These are phyloP conservation scores for Orthonyx spaldingii DNA, from an alignment of 2,113 vertebrate species.

Conservation along the genomic window DNA sequence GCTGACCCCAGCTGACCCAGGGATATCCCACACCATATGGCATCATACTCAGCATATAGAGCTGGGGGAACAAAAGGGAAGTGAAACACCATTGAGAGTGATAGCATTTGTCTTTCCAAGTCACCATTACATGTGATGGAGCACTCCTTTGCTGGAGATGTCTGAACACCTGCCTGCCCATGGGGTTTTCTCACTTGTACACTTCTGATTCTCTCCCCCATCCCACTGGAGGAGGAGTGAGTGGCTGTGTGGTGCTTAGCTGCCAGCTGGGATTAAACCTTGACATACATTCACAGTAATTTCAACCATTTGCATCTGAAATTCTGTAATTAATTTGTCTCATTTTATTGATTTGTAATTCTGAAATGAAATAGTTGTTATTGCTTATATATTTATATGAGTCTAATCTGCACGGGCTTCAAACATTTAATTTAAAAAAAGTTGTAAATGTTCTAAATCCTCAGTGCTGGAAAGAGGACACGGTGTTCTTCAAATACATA, in stretches of 20 bases:
- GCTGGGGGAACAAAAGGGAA: neutral
- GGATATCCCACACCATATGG: neutral
- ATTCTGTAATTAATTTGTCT: neutral
- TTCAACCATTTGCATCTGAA: neutral
- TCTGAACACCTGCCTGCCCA: neutral
- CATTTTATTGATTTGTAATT: neutral
- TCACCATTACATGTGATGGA: neutral
- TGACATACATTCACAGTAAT: neutral
- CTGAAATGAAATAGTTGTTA: neutral
- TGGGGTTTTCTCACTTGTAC: neutral
- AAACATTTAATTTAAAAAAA: neutral
- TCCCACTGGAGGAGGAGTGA: neutral
- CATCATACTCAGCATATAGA: too few species aligned
- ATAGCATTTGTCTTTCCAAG: neutral
- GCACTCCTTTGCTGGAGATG: neutral
- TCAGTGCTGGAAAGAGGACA: neutral
- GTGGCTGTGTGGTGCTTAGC: neutral
- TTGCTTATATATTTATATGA: neutral
- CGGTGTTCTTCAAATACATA: neutral
- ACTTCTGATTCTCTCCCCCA: neutral
- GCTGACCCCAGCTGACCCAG: neutral
- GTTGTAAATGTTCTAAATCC: neutral
- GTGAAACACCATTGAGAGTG: fast-evolving
- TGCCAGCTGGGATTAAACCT: neutral
- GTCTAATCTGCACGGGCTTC: neutral